Evolutionary conservation across 2,888 invertebrate species (phyloP).

Genomic region (Pristionchus mayeri): DNA sequence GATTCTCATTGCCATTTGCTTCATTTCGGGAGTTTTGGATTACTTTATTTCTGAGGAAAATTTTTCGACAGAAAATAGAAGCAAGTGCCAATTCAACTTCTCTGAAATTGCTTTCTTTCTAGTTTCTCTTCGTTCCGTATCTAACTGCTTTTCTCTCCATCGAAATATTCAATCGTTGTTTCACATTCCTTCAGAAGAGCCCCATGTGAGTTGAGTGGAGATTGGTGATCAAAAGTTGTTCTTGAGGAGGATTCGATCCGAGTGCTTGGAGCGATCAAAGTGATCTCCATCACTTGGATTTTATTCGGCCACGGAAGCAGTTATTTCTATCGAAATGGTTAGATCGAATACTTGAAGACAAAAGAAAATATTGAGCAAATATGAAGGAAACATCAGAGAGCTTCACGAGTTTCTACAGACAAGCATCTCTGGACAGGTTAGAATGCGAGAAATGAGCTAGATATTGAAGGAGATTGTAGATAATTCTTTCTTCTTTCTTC

Average conservation of each 20-base stretch:
- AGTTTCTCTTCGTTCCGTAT: neutral
- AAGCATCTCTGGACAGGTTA: constrained; percentile 15
- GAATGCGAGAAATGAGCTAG: too few relatives aligned
- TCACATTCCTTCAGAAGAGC: neutral
- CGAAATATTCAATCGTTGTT: neutral
- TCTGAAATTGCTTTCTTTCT: neutral
- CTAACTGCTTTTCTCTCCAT: neutral
- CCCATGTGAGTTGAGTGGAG: neutral
- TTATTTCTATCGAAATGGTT: constrained; percentile 19
- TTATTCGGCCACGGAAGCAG: constrained; percentile 29
- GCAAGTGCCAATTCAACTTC: too few relatives aligned
- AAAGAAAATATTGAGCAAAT: neutral
- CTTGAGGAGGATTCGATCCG: neutral
- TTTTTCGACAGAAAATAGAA: neutral
- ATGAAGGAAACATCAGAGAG: neutral
- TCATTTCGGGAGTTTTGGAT: neutral
- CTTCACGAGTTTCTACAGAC: neutral
- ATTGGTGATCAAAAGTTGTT: neutral
- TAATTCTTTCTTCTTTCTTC: constrained; percentile 35
- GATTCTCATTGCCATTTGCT: neutral
- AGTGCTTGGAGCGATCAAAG: constrained; percentile 23
- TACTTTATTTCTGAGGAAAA: neutral
- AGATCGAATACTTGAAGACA: too few relatives aligned
- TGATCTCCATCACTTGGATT: constrained; percentile 29
- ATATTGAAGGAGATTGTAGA: neutral